These are phyloP conservation scores for Ischnus inquisitorius DNA, from an alignment of 2,888 invertebrate species.

Conservation along the genomic window DNA sequence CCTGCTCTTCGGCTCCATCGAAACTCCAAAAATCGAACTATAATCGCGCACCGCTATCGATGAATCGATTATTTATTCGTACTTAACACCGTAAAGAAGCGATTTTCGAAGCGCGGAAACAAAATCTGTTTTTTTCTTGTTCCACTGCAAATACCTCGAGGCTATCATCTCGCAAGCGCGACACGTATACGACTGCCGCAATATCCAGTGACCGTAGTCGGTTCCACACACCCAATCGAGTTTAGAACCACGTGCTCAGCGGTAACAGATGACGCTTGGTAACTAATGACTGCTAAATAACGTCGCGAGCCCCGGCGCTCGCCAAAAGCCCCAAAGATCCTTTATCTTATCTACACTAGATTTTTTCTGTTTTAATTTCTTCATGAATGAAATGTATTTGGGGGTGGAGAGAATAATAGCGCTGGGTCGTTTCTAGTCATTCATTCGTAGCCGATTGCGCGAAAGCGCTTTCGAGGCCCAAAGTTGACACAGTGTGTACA, in stretches of 20 bases:
- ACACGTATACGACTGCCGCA: slow-evolving; percentile 48
- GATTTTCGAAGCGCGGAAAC: neutral
- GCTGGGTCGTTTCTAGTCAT: neutral
- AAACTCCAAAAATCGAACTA: neutral
- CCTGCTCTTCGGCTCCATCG: neutral
- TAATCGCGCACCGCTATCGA: neutral
- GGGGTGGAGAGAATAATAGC: neutral
- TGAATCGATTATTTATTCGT: neutral
- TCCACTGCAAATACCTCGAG: slow-evolving; percentile 1
- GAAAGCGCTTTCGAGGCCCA: neutral
- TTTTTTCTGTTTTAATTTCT: neutral
- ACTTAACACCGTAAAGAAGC: neutral
- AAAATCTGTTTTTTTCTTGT: slow-evolving; percentile 13
- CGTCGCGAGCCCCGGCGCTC: slow-evolving; percentile 5
- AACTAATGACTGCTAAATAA: slow-evolving; percentile 58
- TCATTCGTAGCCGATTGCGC: neutral
- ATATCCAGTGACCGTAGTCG: slow-evolving; percentile 20
- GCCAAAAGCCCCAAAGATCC: neutral
- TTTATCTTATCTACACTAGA: neutral
- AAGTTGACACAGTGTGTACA: neutral
- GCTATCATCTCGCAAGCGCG: slow-evolving; percentile 33
- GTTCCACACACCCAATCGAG: slow-evolving; percentile 32
- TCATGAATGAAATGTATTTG: neutral
- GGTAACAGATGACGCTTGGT: slow-evolving; percentile 55
- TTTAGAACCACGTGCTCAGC: slow-evolving; percentile 50